Evolutionary conservation across 1,140 invertebrate species (phyloP).

Genomic region (Bombus confusus): DNA sequence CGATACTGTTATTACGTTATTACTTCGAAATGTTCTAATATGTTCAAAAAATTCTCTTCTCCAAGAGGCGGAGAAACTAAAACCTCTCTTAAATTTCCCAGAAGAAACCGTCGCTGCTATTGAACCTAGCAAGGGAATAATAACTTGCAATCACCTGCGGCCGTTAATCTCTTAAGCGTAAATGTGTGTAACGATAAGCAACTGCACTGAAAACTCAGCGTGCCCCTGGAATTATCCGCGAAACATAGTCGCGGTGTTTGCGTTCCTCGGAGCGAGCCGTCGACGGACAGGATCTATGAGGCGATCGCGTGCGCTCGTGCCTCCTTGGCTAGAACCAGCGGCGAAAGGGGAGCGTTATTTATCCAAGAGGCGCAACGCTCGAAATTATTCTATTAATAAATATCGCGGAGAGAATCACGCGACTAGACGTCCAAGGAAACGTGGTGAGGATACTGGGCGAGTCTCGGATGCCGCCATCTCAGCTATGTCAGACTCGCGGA

Average conservation of each 20-base stretch:
- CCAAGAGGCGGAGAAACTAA: neutral
- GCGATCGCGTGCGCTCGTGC: conserved; percentile 29
- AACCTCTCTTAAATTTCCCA: neutral
- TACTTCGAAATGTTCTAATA: too few species aligned
- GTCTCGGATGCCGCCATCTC: neutral
- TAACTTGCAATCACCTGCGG: neutral
- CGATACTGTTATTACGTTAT: too few species aligned
- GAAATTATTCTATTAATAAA: conserved; percentile 50
- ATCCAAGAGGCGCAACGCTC: conserved; percentile 9
- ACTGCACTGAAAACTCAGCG: conserved; percentile 23
- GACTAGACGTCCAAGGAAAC: conserved; percentile 23
- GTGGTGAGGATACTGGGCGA: conserved; percentile 12
- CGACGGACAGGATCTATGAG: conserved; percentile 19
- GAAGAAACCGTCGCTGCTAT: neutral
- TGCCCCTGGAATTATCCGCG: conserved; percentile 16
- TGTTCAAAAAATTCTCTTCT: too few species aligned
- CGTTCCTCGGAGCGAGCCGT: conserved; percentile 6
- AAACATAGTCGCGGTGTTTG: conserved; percentile 15
- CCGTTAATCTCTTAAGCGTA: neutral
- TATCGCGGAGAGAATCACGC: conserved; percentile 3
- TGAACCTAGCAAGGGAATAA: too few species aligned
- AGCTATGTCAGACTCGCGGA: conserved; percentile 57
- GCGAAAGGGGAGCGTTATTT: neutral
- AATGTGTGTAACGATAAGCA: neutral
- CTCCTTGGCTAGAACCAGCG: neutral